These are phyloP conservation scores for Lepidotrigona ventralis DNA, from an alignment of 1,140 invertebrate species.

Conservation along the genomic window DNA sequence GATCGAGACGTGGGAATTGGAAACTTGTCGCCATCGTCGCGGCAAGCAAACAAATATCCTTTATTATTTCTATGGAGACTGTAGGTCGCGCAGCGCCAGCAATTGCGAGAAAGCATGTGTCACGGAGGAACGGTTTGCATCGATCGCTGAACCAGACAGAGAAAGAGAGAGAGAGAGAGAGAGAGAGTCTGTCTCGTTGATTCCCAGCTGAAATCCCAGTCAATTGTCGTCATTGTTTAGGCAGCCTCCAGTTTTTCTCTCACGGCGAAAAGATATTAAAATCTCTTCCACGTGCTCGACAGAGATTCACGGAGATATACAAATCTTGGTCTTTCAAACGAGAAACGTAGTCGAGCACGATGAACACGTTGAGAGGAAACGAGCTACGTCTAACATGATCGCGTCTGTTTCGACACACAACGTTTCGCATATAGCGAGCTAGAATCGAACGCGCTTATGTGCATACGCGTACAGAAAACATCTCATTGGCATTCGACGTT, in stretches of 20 bases:
- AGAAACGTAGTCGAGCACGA: neutral
- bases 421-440: conserved; percentile 8
- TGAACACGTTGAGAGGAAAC: neutral
- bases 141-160: neutral
- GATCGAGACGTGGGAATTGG: conserved; percentile 9
- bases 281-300: conserved; percentile 39
- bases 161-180: neutral
- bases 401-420: conserved; percentile 11
- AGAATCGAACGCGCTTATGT: neutral
- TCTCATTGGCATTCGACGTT: neutral
- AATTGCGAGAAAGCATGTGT: conserved; percentile 19
- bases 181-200: neutral
- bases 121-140: neutral
- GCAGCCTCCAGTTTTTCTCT: neutral
- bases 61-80: neutral
- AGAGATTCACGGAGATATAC: neutral
- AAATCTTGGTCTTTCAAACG: neutral
- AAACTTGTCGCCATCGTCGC: neutral
- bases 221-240: conserved; percentile 15
- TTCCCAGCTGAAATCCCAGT: neutral
- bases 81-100: too few species aligned
- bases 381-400: neutral
- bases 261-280: conserved; percentile 35
- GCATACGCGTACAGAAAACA: neutral
- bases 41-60: neutral